A percentile compares a stretch with the other conserved stretches of the same genome.
phyloP scores from a whole-genome alignment of 2,113 vertebrate genomes.

The Crocuta crocuta region DNA sequence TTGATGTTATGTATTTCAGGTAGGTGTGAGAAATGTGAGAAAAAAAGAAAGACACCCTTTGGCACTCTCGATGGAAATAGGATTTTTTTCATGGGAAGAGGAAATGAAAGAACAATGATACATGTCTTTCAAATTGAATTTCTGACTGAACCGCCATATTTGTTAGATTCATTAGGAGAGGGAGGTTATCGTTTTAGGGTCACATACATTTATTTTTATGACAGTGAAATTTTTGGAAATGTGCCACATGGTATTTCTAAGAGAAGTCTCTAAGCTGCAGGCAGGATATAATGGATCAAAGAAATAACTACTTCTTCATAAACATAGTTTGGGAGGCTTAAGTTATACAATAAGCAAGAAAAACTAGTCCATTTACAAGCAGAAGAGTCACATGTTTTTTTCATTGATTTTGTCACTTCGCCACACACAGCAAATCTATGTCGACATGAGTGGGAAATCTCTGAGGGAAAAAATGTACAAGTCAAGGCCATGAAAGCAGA shows the following conservation, averaged over 20 bases:
- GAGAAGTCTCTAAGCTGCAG: conserved; percentile 64
- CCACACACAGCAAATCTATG: conserved; percentile 87
- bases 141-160: background rate
- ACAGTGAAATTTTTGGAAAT: conserved; percentile 72
- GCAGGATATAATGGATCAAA: conserved; percentile 79
- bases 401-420: conserved; percentile 88
- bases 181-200: background rate
- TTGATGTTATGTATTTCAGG: background rate
- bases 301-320: conserved; percentile 80
- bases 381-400: conserved; percentile 77
- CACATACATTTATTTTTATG: conserved; percentile 74
- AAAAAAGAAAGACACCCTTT: background rate
- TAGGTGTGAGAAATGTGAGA: background rate
- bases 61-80: background rate
- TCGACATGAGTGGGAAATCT: conserved; percentile 87
- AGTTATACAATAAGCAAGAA: conserved; percentile 83
- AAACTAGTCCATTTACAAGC: conserved; percentile 79
- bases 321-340: conserved; percentile 80
- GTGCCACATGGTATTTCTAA: conserved; percentile 16
- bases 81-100: background rate
- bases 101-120: background rate
- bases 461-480: conserved; percentile 81
- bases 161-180: background rate
- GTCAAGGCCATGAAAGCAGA: conserved; percentile 86
- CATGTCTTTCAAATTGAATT: background rate